Evolutionary conservation across 2,888 invertebrate species (phyloP).

Genomic region (Pocota personata): DNA sequence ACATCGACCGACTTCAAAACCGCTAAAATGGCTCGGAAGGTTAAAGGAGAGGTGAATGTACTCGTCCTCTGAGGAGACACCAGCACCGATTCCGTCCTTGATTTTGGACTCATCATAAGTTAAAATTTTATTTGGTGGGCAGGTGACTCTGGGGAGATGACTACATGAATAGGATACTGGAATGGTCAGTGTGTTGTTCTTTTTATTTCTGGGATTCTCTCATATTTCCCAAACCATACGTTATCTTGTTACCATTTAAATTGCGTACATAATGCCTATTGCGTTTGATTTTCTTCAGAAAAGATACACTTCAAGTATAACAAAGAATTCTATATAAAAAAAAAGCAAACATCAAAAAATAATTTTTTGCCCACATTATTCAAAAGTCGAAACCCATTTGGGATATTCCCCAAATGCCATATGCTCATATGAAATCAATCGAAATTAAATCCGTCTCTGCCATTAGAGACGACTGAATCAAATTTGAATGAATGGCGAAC

Average conservation of each 20-base stretch:
- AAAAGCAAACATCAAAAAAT: neutral
- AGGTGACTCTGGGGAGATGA: too few species aligned
- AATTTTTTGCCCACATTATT: conserved; percentile 27
- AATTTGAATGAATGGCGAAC: conserved; percentile 64
- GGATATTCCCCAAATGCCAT: conserved; percentile 32
- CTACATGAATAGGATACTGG: too few species aligned
- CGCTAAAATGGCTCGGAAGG: too few species aligned
- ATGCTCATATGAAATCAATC: conserved; percentile 55
- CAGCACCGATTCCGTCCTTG: too few species aligned
- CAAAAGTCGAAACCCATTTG: conserved; percentile 38
- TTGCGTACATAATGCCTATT: neutral
- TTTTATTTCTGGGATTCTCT: too few species aligned
- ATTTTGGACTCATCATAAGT: too few species aligned
- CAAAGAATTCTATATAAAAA: neutral
- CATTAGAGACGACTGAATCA: conserved; percentile 60
- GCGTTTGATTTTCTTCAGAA: neutral
- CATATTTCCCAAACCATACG: neutral
- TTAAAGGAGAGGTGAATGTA: too few species aligned
- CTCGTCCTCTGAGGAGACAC: too few species aligned
- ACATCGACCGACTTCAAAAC: too few species aligned
- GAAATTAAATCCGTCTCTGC: conserved; percentile 58
- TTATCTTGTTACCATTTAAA: neutral
- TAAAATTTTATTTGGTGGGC: too few species aligned
- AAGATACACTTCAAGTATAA: neutral
- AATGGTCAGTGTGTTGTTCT: too few species aligned